Evolutionary conservation across 37 sponge, comb jelly and placozoan genomes (phyloP), one percentile per base, ranked within the genome.

Genomic region (Oopsacas minuta): DNA sequence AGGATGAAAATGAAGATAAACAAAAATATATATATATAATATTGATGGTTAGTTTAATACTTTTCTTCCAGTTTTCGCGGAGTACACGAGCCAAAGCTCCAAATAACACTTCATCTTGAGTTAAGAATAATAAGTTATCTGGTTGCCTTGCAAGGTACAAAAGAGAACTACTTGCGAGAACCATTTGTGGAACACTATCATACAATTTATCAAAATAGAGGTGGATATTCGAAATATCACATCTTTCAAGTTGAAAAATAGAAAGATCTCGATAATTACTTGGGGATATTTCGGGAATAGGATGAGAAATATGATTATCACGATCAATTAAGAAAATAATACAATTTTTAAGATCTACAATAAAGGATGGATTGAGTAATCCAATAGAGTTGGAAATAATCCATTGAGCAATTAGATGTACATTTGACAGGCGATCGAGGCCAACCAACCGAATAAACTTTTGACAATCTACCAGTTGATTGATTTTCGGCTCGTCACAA

Each of bases 1-100:
- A 97, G 28, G 88, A 85, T 23, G 94, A 88, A 83, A 95, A 97
- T 69, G 93, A 92, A 20, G 94, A 91, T 49, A 97, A 93, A 86
- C 99, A 97, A 81, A 97, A 95, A 88, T 95, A 97, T 37, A 89
- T 90, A 88, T 93, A 97, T 37, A 92, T 85, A 52, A 97, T 97
- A 83, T 97, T 97, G 35, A 91, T 95, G 36, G 96, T 39, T 34
- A 97, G 88, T 35, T 95, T 92, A 35, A 93, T 89, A 84, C 91
- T 93, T 75, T 93, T 94, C 86, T 92, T 95, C 96, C 95, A 97
- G 82, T 97, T 96, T 7, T 97, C 99, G 39, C 95, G 52, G 49
- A 97, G 82, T 30, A 97, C 94, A n/a, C 99, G 90, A 85, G 89
- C 84, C 75, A 97, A 81, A 36, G 96, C 99, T 7, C 89, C 83